phyloP scores from a whole-genome alignment of 2,113 vertebrate species.

The Thunnus maccoyii region DNA sequence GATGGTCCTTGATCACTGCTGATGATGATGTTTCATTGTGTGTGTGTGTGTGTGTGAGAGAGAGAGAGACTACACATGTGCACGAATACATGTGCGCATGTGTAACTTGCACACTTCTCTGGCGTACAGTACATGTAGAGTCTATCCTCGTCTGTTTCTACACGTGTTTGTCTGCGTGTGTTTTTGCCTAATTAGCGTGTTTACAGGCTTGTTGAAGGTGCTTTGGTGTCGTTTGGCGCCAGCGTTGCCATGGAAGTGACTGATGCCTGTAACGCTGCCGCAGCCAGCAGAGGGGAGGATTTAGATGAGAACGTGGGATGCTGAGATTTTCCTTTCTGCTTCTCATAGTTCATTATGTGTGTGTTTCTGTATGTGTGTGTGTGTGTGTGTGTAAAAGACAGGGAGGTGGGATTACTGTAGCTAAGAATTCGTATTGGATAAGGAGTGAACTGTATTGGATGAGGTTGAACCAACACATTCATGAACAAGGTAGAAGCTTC shows the following conservation, averaged over 20 bases:
- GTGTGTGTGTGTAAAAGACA: constrained; percentile 4
- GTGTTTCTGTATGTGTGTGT: background rate
- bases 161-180: background rate
- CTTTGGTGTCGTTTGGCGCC: constrained; percentile 51
- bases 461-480: constrained; percentile 45
- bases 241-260: constrained; percentile 70
- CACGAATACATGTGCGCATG: background rate
- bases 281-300: constrained; percentile 52
- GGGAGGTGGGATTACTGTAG: constrained; percentile 10
- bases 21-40: constrained; percentile 64
- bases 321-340: constrained; percentile 52
- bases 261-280: constrained; percentile 49
- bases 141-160: background rate
- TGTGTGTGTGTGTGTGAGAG: constrained; percentile 28
- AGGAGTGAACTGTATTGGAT: constrained; percentile 30
- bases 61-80: constrained; percentile 1
- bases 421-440: constrained; percentile 16
- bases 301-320: constrained; percentile 59
- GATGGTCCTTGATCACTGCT: constrained; percentile 72
- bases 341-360: constrained; percentile 5
- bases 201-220: constrained; percentile 52
- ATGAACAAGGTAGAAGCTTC: constrained; percentile 40
- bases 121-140: background rate
- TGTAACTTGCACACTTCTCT: constrained; percentile 2
- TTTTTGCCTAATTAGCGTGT: constrained; percentile 34